These are phyloP conservation scores for Nicator chloris DNA, from an alignment of 2,113 vertebrate genomes.

Conservation along the genomic window DNA sequence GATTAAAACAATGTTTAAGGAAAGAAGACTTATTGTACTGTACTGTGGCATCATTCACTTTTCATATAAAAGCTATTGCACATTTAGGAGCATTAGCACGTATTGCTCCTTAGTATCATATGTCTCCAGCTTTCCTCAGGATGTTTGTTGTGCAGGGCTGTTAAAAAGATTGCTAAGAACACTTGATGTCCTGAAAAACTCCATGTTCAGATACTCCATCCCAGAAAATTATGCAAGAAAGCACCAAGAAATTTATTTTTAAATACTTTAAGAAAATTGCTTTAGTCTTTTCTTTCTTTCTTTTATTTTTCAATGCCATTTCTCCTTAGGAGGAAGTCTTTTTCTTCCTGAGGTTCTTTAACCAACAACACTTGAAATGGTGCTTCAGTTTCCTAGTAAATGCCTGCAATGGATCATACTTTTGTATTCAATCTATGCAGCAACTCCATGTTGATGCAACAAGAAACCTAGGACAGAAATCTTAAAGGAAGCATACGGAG, in stretches of 20 bases:
- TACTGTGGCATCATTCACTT: slow-evolving; percentile 67
- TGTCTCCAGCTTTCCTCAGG: slow-evolving; percentile 71
- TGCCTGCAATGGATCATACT: background rate
- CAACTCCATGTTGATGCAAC: background rate
- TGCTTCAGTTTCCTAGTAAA: slow-evolving; percentile 7
- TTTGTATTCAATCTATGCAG: background rate
- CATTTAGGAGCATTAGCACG: slow-evolving; percentile 76
- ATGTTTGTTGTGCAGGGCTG: slow-evolving; percentile 22
- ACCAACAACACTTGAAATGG: slow-evolving; percentile 3
- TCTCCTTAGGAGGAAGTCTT: slow-evolving; percentile 70
- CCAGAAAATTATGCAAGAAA: slow-evolving; percentile 70
- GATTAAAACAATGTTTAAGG: slow-evolving; percentile 71
- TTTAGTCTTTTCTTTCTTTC: slow-evolving; percentile 42
- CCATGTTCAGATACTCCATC: slow-evolving; percentile 52
- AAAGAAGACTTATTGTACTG: slow-evolving; percentile 62
- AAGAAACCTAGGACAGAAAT: background rate
- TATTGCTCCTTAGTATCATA: slow-evolving; percentile 73
- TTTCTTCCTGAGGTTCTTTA: slow-evolving; percentile 73
- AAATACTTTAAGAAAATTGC: slow-evolving; percentile 62
- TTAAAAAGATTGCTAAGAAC: slow-evolving; percentile 44
- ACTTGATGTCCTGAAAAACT: slow-evolving; percentile 64
- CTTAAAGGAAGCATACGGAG: slow-evolving; percentile 90
- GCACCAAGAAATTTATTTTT: slow-evolving; percentile 53
- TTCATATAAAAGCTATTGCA: slow-evolving; percentile 84
- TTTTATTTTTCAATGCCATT: slow-evolving; percentile 53